A percentile compares a stretch with the other conserved stretches of the same genome.
Conservation (phyloP, 1,140 invertebrate species). For the Trachelipus rathkii region DNA sequence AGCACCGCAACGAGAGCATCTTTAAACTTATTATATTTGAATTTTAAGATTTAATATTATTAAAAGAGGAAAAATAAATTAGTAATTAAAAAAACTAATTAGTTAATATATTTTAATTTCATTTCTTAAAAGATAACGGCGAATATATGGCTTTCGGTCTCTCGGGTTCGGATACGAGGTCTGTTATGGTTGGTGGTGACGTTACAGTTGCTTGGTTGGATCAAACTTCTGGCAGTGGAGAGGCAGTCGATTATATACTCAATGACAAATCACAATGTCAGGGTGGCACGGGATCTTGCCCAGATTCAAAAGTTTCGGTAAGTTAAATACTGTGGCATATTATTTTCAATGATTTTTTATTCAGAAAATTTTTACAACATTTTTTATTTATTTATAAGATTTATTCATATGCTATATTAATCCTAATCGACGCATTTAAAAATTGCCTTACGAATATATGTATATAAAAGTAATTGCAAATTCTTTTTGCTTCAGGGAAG, state of each 20-base stretch:
- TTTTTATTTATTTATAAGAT: too few species aligned
- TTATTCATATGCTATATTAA: too few species aligned
- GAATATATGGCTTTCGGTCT: constrained; percentile 90
- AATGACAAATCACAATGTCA: constrained; percentile 82
- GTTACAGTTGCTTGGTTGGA: constrained; percentile 80
- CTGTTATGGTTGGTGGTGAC: constrained; percentile 76
- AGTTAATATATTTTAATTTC: not conserved
- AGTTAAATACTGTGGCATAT: constrained; percentile 31
- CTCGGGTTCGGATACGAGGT: constrained; percentile 61
- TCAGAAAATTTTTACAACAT: too few species aligned
- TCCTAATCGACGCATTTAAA: too few species aligned
- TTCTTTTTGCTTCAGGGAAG: constrained; percentile 55
- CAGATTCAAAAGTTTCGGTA: constrained; percentile 69
- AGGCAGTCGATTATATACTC: constrained; percentile 74
- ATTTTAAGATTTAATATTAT: too few species aligned
- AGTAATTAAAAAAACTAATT: too few species aligned
- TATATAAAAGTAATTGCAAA: too few species aligned
- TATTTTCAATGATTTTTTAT: too few species aligned
- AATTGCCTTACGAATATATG: too few species aligned
- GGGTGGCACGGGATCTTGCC: constrained; percentile 74
- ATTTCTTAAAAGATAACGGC: constrained; percentile 59
- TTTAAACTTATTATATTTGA: too few species aligned
- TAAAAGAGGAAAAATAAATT: too few species aligned
- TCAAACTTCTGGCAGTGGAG: constrained; percentile 69
- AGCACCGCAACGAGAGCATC: too few species aligned